Evolutionary conservation across 2,113 vertebrate genomes (phyloP), one percentile per base, ranked within the genome.

Genomic region (Balaenoptera acutorostrata): DNA sequence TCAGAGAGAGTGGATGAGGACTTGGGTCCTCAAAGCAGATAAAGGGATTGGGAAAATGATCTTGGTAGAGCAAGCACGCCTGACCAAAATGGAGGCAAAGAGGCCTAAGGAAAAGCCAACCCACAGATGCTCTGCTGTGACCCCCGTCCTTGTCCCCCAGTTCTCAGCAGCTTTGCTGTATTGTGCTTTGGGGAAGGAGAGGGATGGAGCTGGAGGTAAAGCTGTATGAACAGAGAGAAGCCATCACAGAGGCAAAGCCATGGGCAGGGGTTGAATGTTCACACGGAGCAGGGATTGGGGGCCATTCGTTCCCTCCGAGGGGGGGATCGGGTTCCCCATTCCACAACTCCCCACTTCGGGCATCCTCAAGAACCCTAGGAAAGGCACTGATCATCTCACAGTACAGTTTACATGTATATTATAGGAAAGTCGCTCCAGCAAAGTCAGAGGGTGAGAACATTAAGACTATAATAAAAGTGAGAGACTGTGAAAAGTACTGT

Each of bases 111-210:
- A 63, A 88, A 74, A 82, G 64, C 11, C 46, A 44, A 9, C 6
- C 21, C 41, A 81, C 49, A 8, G 17, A n/a, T 10, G 18, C 15
- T 23, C 49, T n/a, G 4, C 52, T 33, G 3, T 44, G 74, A 68
- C 2, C 27, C 4, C 20, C 1, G 21, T 68, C 17, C 3, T 0
- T 15, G 21, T 20, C 36, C 63, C 31, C 27, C 31, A 57, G 6
- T 72, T 59, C 7, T 46, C 72, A 44, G 36, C 46, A 78, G 18
- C 46, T 29, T 49, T 86, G n/a, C 39, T 68, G 4, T 23, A 8
- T 33, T 69, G 64, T 14, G 64, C 72, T 93, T 72, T 41, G 4
- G 57, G 13, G 20, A 66, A 68, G 6, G 33, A 49, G 29, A 44
- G 11, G n/a, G 59, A 44, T 71, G 18, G 6, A 33, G 7, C n/a